Conservation (phyloP, 2,113 vertebrate species). For the Salvelinus alpinus region DNA sequence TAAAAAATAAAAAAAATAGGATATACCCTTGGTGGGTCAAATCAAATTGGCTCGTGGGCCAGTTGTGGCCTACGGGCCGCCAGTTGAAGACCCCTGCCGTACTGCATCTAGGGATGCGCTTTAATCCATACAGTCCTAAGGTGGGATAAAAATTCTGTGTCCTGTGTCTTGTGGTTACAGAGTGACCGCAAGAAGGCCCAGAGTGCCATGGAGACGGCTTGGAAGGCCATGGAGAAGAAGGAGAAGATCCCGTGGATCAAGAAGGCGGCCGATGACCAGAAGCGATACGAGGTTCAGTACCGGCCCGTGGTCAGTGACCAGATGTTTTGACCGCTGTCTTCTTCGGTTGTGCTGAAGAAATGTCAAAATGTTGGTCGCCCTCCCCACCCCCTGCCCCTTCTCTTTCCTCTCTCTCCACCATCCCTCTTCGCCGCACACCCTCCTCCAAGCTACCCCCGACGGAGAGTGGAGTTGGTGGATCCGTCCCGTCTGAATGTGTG, state of each 20-base stretch:
- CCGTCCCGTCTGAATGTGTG: not conserved
- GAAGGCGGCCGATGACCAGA: conserved; percentile 82
- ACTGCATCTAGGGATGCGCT: too few species aligned
- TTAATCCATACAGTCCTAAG: too few species aligned
- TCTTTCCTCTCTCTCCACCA: not conserved
- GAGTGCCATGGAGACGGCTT: conserved; percentile 72
- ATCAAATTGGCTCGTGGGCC: too few species aligned
- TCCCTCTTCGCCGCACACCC: not conserved
- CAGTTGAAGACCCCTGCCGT: too few species aligned
- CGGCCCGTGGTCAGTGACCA: conserved; percentile 67
- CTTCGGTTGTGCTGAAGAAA: conserved; percentile 45
- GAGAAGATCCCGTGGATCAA: conserved; percentile 84
- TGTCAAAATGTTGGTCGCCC: conserved; percentile 55
- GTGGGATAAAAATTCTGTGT: too few species aligned
- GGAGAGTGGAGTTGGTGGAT: not conserved
- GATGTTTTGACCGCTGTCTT: conserved; percentile 61
- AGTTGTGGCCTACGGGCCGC: too few species aligned
- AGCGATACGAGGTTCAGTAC: conserved; percentile 80
- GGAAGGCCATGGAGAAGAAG: conserved; percentile 82
- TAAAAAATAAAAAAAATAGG: too few species aligned
- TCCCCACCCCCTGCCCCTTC: not conserved
- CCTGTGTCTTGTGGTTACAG: conserved; percentile 41
- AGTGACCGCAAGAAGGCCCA: conserved; percentile 77
- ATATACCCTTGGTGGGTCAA: too few species aligned
- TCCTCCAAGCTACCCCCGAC: not conserved